These are phyloP conservation scores for Lophotriccus pileatus DNA, from an alignment of 2,797 vertebrate genomes.

Conservation along the genomic window DNA sequence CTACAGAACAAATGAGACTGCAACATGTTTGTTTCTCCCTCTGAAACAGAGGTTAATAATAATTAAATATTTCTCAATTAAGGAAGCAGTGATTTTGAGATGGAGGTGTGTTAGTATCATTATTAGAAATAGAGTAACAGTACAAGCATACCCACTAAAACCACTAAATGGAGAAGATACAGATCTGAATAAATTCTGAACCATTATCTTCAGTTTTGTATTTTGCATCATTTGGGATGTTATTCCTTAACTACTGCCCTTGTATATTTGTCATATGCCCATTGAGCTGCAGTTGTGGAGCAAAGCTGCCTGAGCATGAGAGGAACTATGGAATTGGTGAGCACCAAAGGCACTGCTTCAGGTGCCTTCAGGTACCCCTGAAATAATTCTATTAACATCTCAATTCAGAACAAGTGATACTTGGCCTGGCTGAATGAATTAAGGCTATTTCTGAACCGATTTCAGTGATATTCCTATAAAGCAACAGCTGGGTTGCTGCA, in stretches of 20 bases:
- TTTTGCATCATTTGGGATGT: neutral
- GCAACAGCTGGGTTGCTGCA: neutral
- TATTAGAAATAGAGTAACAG: neutral
- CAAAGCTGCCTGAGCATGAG: neutral
- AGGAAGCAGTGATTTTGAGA: neutral
- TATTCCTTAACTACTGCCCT: neutral
- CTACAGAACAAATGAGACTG: neutral
- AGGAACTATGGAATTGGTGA: neutral
- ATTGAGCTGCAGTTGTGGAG: neutral
- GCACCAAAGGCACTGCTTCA: neutral
- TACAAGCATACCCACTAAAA: neutral
- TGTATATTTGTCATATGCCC: neutral
- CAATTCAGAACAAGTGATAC: neutral
- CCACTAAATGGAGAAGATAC: neutral
- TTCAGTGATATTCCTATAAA: neutral
- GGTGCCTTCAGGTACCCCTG: neutral
- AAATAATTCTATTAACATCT: neutral
- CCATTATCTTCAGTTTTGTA: neutral
- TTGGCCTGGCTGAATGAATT: neutral
- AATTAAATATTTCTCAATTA: neutral
- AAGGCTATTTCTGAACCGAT: neutral
- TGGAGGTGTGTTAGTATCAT: neutral
- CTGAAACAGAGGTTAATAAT: neutral
- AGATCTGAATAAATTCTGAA: neutral
- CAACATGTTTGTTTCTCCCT: neutral